Evolutionary conservation across 2,888 invertebrate genomes (phyloP).

Genomic region (Drosophila kuntzei): DNA sequence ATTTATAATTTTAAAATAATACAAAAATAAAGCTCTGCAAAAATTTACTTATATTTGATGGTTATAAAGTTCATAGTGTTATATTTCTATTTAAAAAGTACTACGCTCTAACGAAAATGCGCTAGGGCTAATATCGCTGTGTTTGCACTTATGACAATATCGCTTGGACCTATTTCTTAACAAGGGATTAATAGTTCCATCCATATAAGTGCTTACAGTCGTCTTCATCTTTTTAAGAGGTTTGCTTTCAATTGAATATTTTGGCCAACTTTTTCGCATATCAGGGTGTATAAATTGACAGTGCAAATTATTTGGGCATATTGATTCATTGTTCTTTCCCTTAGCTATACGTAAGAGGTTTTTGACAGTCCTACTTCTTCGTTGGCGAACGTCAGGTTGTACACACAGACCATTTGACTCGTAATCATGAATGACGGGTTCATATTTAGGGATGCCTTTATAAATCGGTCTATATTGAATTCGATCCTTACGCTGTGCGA

Average conservation of each 20-base stretch:
- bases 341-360: no score
- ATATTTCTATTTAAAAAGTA: not conserved
- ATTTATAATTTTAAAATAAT: no score
- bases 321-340: not conserved
- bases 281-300: not conserved
- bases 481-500: not conserved
- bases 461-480: not conserved
- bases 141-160: not conserved
- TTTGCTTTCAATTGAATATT: not conserved
- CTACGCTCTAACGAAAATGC: constrained; percentile 6
- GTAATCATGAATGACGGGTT: not conserved
- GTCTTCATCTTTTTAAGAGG: not conserved
- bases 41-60: no score
- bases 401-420: not conserved
- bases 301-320: no score
- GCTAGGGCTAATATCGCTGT: not conserved
- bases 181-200: not conserved
- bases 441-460: not conserved
- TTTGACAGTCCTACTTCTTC: not conserved
- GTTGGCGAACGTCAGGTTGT: not conserved
- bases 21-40: no score
- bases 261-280: not conserved
- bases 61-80: no score
- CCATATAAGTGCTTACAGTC: not conserved
- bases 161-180: not conserved